These are phyloP conservation scores for Drosophila serrata DNA, from an alignment of 1,140 invertebrate species.

Conservation along the genomic window DNA sequence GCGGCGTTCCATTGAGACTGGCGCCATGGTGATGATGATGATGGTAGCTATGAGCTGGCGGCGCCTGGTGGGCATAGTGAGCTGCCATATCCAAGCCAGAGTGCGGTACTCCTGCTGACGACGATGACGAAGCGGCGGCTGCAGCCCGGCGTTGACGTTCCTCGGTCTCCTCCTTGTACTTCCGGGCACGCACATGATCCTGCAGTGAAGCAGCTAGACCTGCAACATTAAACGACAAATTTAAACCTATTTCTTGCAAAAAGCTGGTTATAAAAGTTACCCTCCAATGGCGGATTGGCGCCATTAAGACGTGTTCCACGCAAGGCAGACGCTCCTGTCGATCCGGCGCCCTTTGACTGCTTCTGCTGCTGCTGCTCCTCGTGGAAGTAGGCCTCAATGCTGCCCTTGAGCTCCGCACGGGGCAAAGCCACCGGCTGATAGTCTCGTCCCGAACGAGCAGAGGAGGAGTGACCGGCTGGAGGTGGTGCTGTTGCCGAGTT, in stretches of 20 bases:
- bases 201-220: slow-evolving; percentile 93
- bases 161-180: slow-evolving; percentile 87
- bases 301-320: slow-evolving; percentile 71
- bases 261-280: slow-evolving; percentile 48
- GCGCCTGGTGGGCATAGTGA: slow-evolving; percentile 65
- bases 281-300: slow-evolving; percentile 81
- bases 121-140: slow-evolving; percentile 52
- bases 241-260: neutral
- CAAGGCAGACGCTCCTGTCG: slow-evolving; percentile 33
- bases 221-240: slow-evolving; percentile 66
- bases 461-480: slow-evolving; percentile 3
- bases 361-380: slow-evolving; percentile 86
- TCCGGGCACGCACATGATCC: slow-evolving; percentile 90
- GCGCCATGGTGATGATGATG: slow-evolving; percentile 56
- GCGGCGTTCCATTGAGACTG: slow-evolving; percentile 55
- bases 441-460: slow-evolving; percentile 55
- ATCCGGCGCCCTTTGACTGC: slow-evolving; percentile 42
- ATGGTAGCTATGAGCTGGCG: slow-evolving; percentile 61
- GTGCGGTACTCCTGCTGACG: slow-evolving; percentile 19
- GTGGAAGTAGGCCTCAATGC: slow-evolving; percentile 90
- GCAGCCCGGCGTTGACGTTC: slow-evolving; percentile 73
- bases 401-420: slow-evolving; percentile 90
- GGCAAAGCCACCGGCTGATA: slow-evolving; percentile 88
- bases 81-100: slow-evolving; percentile 38
- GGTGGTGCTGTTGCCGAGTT: slow-evolving; percentile 29